phyloP scores from a whole-genome alignment of 1,140 invertebrate genomes.

The Drosophila kanapiae region DNA sequence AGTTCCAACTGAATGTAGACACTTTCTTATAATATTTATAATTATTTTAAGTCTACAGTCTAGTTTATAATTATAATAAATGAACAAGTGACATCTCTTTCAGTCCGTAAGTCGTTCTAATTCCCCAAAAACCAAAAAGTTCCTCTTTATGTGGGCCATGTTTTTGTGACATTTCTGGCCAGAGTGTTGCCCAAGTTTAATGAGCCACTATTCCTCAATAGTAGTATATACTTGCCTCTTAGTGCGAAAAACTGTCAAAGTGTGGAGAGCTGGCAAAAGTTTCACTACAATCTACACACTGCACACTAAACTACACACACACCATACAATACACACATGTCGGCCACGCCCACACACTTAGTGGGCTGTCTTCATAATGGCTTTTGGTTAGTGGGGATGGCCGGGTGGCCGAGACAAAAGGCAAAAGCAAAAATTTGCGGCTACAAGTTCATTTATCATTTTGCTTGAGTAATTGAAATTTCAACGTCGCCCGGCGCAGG shows the following conservation, averaged over 20 bases:
- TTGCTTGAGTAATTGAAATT: conserved; percentile 83
- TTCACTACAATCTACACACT: conserved; percentile 31
- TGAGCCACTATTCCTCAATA: conserved; percentile 19
- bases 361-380: conserved; percentile 82
- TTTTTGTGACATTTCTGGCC: conserved; percentile 9
- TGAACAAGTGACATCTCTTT: neutral
- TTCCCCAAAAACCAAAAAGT: neutral
- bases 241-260: conserved; percentile 53
- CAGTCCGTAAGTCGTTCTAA: neutral
- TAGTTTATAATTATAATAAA: neutral
- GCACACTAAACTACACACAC: conserved; percentile 24
- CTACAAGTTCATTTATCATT: conserved; percentile 82
- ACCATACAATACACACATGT: conserved; percentile 46
- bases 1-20: too few relatives aligned
- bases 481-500: conserved; percentile 59
- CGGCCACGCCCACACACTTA: conserved; percentile 77
- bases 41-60: too few relatives aligned
- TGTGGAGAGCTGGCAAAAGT: conserved; percentile 31
- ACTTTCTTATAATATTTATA: too few relatives aligned
- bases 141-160: neutral
- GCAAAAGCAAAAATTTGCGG: conserved; percentile 78
- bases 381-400: conserved; percentile 38
- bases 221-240: conserved; percentile 1
- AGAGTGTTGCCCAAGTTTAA: conserved; percentile 38
- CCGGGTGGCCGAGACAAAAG: conserved; percentile 53